phyloP scores from a whole-genome alignment of 1,140 invertebrate species.

The Druon quercuslanigerum region DNA sequence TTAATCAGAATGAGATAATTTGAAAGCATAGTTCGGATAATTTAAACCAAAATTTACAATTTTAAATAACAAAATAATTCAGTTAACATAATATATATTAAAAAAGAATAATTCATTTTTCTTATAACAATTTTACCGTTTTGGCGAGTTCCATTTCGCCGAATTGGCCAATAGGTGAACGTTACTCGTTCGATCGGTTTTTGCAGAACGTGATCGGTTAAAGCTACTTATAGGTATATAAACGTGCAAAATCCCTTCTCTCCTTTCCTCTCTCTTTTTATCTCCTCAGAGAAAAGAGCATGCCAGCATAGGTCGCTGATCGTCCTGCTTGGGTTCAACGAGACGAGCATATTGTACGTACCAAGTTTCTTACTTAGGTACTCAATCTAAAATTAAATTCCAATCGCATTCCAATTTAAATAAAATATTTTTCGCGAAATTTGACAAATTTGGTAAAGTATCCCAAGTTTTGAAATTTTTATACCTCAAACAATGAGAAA shows the following conservation, averaged over 20 bases:
- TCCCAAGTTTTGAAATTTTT: no score
- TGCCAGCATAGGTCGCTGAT: conserved; percentile 46
- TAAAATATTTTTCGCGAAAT: no score
- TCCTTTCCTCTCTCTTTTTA: conserved; percentile 36
- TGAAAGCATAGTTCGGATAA: no score
- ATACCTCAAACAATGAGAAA: no score
- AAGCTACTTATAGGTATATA: conserved; percentile 35
- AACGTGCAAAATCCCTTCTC: conserved; percentile 15
- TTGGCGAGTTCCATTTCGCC: conserved; percentile 47
- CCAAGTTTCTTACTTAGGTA: background rate
- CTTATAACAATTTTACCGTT: conserved; percentile 4
- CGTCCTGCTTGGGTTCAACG: conserved; percentile 37
- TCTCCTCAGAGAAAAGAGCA: conserved; percentile 40
- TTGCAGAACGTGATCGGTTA: conserved; percentile 49
- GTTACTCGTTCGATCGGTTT: conserved; percentile 42
- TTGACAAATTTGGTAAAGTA: no score
- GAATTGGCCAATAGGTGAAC: conserved; percentile 33
- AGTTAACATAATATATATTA: no score
- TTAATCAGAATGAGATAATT: no score
- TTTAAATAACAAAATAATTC: no score
- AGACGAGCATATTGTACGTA: conserved; percentile 2
- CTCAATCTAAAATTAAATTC: no score
- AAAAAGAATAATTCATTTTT: background rate
- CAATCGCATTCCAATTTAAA: no score
- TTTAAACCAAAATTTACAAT: no score